A percentile compares a stretch with the other conserved stretches of the same genome.
phyloP scores from a whole-genome alignment of 92 coral and sea anemone species.

The Actinostola sp. region DNA sequence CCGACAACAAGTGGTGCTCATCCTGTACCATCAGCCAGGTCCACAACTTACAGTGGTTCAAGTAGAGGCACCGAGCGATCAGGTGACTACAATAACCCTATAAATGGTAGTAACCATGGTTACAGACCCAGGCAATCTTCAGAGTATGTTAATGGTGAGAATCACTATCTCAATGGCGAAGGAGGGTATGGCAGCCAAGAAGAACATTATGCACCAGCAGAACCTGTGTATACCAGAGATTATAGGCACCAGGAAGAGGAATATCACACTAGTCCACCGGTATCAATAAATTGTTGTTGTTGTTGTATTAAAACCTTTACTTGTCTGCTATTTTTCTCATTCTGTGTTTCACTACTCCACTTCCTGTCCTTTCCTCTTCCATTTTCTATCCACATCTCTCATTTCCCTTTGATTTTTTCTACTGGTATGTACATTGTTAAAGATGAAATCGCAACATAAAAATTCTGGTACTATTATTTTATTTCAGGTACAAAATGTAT shows the following conservation, averaged over 20 bases:
- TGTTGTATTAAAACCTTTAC: background rate
- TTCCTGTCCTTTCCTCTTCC: too few relatives aligned
- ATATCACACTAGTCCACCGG: constrained; percentile 87
- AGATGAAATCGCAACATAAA: background rate
- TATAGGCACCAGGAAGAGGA: constrained; percentile 81
- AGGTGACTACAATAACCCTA: constrained; percentile 40
- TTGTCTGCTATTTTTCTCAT: too few relatives aligned
- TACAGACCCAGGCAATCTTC: constrained; percentile 42
- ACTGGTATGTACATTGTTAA: background rate
- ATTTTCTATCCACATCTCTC: background rate
- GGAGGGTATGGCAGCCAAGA: constrained; percentile 46
- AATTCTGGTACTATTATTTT: background rate
- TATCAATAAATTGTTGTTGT: constrained; percentile 24
- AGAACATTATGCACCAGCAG: constrained; percentile 60
- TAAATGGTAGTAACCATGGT: constrained; percentile 38
- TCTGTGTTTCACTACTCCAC: too few relatives aligned
- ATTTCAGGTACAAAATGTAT: constrained; percentile 62
- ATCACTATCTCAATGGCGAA: constrained; percentile 35
- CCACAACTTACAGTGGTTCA: constrained; percentile 61
- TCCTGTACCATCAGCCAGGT: constrained; percentile 59
- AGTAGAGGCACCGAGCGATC: constrained; percentile 57
- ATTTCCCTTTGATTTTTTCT: background rate
- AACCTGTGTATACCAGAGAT: constrained; percentile 57
- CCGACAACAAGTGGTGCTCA: constrained; percentile 72
- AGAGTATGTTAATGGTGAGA: constrained; percentile 52